Percentiles rank a stretch among this genome's conserved stretches.
Evolutionary conservation across 2,797 vertebrate genomes (phyloP).

Genomic region (Alosa sapidissima): DNA sequence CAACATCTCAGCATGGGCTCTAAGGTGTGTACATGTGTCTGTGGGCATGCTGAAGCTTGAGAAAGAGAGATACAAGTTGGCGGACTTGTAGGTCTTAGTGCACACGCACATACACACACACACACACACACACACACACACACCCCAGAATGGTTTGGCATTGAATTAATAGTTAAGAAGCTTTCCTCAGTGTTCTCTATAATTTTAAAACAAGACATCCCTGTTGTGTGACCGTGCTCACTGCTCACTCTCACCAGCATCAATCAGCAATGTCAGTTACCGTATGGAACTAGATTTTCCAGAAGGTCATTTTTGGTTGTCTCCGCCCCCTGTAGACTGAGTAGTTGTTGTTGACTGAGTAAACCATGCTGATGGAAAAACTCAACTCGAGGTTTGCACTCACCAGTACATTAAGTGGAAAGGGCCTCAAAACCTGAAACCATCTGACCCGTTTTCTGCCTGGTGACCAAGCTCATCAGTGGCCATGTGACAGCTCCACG

Average conservation of each 20-base stretch:
- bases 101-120: too few species aligned
- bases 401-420: background rate
- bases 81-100: background rate
- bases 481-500: background rate
- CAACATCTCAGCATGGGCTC: conserved; percentile 16
- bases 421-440: background rate
- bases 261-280: background rate
- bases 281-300: background rate
- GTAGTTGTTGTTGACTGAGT: background rate
- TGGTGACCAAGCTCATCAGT: background rate
- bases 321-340: background rate
- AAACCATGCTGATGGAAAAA: background rate
- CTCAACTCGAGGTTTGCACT: background rate
- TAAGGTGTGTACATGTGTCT: conserved; percentile 8
- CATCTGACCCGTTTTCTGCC: background rate
- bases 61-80: background rate
- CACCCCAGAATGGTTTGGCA: too few species aligned
- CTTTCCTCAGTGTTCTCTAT: background rate
- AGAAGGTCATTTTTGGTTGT: background rate
- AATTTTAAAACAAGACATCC: background rate
- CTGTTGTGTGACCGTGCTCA: background rate
- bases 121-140: too few species aligned
- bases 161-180: background rate
- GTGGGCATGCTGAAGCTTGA: background rate
- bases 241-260: background rate